Percentiles rank a stretch among this genome's conserved stretches.
Conservation (phyloP, 2,113 vertebrate species). For the Himantopus leucocephalus region DNA sequence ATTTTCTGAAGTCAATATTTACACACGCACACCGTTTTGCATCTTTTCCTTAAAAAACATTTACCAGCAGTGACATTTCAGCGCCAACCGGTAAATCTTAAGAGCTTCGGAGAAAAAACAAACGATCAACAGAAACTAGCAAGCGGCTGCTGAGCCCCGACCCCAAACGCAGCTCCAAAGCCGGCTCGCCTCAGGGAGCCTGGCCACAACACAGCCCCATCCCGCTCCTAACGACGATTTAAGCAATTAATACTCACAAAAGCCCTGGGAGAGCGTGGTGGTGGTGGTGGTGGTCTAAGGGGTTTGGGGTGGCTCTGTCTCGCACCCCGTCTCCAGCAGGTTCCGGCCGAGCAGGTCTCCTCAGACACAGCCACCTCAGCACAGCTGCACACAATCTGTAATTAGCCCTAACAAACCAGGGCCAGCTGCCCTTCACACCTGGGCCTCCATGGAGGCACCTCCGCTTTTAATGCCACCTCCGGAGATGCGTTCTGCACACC, state of each 20-base stretch:
- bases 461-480: not conserved
- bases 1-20: not conserved
- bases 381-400: accelerated
- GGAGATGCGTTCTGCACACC: not conserved
- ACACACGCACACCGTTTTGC: accelerated
- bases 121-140: not conserved
- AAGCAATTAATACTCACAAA: not conserved
- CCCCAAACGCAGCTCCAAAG: not conserved
- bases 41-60: not conserved
- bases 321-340: not conserved
- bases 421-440: not conserved
- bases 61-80: not conserved
- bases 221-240: not conserved
- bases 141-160: accelerated
- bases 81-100: accelerated
- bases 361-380: not conserved
- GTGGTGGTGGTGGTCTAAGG: no score
- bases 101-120: not conserved
- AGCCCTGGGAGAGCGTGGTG: accelerated
- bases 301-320: not conserved
- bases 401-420: not conserved
- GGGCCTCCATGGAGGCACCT: accelerated
- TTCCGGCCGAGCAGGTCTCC: accelerated
- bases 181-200: not conserved
- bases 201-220: not conserved